Base-by-base conservation (phyloP, 2,113 vertebrate species). In the Chaetura pelagica region DNA sequence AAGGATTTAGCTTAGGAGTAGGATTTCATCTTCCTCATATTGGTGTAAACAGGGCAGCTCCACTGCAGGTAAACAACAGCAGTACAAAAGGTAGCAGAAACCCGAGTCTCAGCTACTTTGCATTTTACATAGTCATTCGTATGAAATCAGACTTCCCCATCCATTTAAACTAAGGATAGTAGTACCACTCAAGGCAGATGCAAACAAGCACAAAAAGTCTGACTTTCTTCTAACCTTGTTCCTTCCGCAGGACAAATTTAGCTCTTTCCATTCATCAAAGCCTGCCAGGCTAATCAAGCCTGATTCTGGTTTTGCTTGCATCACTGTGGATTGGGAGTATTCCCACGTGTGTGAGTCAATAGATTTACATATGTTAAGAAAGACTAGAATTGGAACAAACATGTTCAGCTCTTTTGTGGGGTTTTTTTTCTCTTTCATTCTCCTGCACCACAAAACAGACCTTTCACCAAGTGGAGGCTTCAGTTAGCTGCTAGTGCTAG, bases 221-320 rank as follows among this genome's bases (percentile, higher is more conserved):
- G 91, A 95, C 90, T 95, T 97, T 91, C 91, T 83, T 71, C 79
- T 91, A 90, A 96, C 93, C 87, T 96, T 96, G 87, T 44, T 95
- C 54, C 72, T 95, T 95, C 82, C 0, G 5, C 68, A 86, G 75
- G 82, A 90, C 89, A 75, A 68, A 94, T 96, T 91, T 95, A 95
- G 91, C 69, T 79, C 82, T 79, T 94, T 68, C 89, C 63, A 89
- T 95, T 96, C 87, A 95, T 96, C 95, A 91, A 89, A 95, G 69
- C 62, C 84, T 96, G 87, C 80, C 91, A 96, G 95, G 83, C 67
- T 95, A 96, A 96, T 95, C 90, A 95, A 94, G 92, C 51, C 64
- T 63, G 79, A 94, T 96, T 95, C 93, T 92, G 94, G 34, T 84
- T 82, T 90, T 95, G 85, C 92, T 93, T 96, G 79, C 78, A 89